Evolutionary conservation across 2,797 vertebrate genomes (phyloP).

Genomic region (Mastacembelus armatus): DNA sequence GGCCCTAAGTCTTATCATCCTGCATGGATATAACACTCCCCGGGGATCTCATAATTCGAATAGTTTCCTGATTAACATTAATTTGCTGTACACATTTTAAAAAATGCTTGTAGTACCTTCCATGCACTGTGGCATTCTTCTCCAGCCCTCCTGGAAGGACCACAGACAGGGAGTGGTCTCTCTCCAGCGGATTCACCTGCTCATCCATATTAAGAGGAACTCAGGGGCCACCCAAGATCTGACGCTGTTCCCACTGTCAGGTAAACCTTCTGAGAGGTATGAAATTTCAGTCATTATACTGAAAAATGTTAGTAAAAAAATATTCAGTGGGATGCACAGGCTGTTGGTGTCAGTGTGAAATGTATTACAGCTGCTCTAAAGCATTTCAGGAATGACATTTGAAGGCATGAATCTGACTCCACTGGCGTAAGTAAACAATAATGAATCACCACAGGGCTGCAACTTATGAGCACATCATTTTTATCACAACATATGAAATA

Average conservation of each 20-base stretch:
- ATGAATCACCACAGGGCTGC: too few species aligned
- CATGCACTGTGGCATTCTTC: conserved; percentile 86
- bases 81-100: too few species aligned
- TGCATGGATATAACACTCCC: neutral
- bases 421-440: too few species aligned
- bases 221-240: conserved; percentile 53
- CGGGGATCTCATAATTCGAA: too few species aligned
- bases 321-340: too few species aligned
- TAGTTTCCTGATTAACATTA: too few species aligned
- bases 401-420: neutral
- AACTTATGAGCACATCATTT: too few species aligned
- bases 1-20: neutral
- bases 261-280: conserved; percentile 73
- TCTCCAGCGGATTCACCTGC: conserved; percentile 83
- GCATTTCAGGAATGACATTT: neutral
- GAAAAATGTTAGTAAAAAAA: neutral
- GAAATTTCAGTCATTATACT: neutral
- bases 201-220: conserved; percentile 83
- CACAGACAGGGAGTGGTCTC: conserved; percentile 87
- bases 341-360: conserved; percentile 31
- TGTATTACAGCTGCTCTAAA: conserved; percentile 19
- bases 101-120: conserved; percentile 88
- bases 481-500: too few species aligned
- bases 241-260: conserved; percentile 79
- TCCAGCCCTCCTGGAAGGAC: conserved; percentile 90